Evolutionary conservation across 1,140 invertebrate species (phyloP).

Genomic region (Tigriopus japonicus): DNA sequence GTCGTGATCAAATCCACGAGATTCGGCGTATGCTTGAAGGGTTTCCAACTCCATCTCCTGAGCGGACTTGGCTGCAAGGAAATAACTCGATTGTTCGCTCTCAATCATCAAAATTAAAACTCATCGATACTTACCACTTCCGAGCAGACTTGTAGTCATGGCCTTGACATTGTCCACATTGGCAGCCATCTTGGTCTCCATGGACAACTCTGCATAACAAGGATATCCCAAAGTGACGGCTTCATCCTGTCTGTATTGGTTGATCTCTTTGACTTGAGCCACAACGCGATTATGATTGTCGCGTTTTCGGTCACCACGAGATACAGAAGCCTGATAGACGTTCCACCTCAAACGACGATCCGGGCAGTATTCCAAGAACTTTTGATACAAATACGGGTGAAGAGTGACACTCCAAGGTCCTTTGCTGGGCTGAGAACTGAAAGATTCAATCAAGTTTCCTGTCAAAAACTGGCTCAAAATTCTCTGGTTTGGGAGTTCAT

Average conservation of each 20-base stretch:
- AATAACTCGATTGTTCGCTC: too few relatives aligned
- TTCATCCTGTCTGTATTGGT: slow-evolving; percentile 40
- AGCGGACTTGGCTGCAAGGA: slow-evolving; percentile 35
- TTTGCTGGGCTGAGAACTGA: slow-evolving; percentile 30
- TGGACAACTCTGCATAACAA: slow-evolving; percentile 60
- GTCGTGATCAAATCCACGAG: slow-evolving; percentile 44
- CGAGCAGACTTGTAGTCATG: slow-evolving; percentile 42
- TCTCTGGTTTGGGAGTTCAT: too few relatives aligned
- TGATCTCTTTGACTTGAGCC: slow-evolving; percentile 52
- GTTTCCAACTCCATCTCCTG: slow-evolving; percentile 52
- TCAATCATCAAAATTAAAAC: too few relatives aligned
- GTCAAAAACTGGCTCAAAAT: too few relatives aligned
- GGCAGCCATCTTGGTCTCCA: slow-evolving; percentile 86
- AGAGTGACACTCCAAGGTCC: slow-evolving; percentile 62
- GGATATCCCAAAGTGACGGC: slow-evolving; percentile 58
- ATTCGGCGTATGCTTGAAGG: slow-evolving; percentile 50
- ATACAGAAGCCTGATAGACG: slow-evolving; percentile 53
- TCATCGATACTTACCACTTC: neutral
- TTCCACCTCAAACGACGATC: slow-evolving; percentile 53
- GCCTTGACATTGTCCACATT: slow-evolving; percentile 52
- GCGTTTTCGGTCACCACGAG: slow-evolving; percentile 41
- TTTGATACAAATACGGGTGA: slow-evolving; percentile 43
- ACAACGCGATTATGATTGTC: slow-evolving; percentile 48
- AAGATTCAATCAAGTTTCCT: too few relatives aligned
- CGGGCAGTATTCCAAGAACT: slow-evolving; percentile 61